Evolutionary conservation across 2,888 invertebrate species (phyloP), one percentile per base, ranked within the genome.

Genomic region (Xestia c-nigrum): DNA sequence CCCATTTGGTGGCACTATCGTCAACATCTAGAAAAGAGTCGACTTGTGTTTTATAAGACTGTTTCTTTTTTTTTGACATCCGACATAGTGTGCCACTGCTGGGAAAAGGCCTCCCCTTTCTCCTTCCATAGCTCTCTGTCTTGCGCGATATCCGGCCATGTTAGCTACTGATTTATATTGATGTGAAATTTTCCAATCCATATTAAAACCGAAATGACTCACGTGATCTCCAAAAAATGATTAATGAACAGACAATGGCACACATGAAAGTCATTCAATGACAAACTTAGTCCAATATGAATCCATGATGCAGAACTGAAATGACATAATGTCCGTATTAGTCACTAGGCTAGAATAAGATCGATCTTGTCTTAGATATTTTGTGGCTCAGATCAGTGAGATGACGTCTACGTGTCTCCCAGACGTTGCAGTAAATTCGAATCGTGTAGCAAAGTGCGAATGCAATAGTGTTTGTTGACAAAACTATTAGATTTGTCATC

Each of bases 251-350:
- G 40, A 63, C 57, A 24, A 38, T 43, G 24, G 24, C 24, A 59
- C 59, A 16, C 64, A 77, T 72, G 75, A 84, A 84, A 81, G 85
- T 84, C 85, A 81, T 63, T 61, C 85, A 84, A 84, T 84, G 81
- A 81, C 85, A 69, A 24, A 76, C 61, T 71, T 65, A 31, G 40
- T 70, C 7, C 38, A 71, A 16, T 70, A 72, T 68, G 55, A 73
- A 70, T 77, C 72, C 47, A 52, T 46, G 24, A 65, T 63, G 61
- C 46, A 70, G 31, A 80, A 66, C 71, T 50, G 40, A 75, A 76
- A 72, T 83, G 76, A 80, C 72, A 67, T 74, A 76, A 65, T 59
- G 55, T 63, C 38, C 16, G 57, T 21, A 66, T 83, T 84, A 80
- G 76, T 83, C 83, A 83, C 47, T 74, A 50, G 52, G 73, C 59